These are phyloP conservation scores for Dolichotis patagonum DNA, from an alignment of 2,113 vertebrate genomes.

Conservation along the genomic window DNA sequence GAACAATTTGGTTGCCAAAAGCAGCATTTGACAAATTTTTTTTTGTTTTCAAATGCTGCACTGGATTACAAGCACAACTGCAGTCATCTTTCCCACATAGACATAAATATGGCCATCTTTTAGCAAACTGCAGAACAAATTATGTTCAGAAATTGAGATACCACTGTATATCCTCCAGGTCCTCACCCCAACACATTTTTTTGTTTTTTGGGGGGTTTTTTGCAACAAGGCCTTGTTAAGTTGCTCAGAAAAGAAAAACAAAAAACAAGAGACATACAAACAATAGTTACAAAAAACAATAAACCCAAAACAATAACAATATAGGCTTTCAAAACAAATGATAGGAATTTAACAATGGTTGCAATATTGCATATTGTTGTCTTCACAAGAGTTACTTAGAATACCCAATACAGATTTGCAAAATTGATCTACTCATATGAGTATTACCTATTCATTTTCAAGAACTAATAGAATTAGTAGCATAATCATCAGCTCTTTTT, in stretches of 20 bases:
- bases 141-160: background rate
- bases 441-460: too few relatives aligned
- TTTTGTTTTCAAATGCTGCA: background rate
- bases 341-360: too few relatives aligned
- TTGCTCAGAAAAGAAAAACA: background rate
- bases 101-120: background rate
- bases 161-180: background rate
- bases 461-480: too few relatives aligned
- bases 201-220: background rate
- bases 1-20: background rate
- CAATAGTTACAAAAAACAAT: too few relatives aligned
- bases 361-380: too few relatives aligned
- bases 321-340: too few relatives aligned
- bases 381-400: too few relatives aligned
- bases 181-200: background rate
- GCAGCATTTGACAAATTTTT: background rate
- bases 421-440: too few relatives aligned
- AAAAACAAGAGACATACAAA: too few relatives aligned
- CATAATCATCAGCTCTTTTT: too few relatives aligned
- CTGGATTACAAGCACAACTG: background rate
- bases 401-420: too few relatives aligned
- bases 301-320: too few relatives aligned
- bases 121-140: background rate
- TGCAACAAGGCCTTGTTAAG: background rate
- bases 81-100: background rate